Base-by-base conservation (phyloP, 2,113 vertebrate genomes). In the Embiotoca jacksoni region DNA sequence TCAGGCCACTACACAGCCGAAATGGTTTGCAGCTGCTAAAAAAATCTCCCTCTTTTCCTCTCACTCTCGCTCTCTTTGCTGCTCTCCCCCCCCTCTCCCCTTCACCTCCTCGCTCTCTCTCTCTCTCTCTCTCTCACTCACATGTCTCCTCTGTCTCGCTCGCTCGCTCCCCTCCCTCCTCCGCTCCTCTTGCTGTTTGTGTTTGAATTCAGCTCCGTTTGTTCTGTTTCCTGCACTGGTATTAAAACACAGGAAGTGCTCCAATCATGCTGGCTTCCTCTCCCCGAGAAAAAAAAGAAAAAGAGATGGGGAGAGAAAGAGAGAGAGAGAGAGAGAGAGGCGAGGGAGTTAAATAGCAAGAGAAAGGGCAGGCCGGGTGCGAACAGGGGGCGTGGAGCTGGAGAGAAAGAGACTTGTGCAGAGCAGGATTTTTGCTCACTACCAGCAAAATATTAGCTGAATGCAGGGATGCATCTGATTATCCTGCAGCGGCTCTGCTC, bases 1-100 rank as follows among this genome's bases (percentile, higher is more conserved):
- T 92, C 88, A 88, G 79, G 91, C 93, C 91, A 86, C 92, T 88
- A 90, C 91, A 93, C 91, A 92, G 92, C 92, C 93, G 89, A 95
- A 95, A 95, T 95, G 94, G 93, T 94, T 95, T 95, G 94, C 95
- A 95, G 95, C 95, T 95, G 95, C 95, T 95, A 94, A 95, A 95
- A 95, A 95, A 95, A 95, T 94, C 93, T 93, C 92, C 89, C 91
- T 91, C 89, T 89, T 94, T 93, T 92, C 81, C 90, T 86, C 89
- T 84, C 90, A 81, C 90, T 89, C 94, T 82, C 88, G 50, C 90
- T 81, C 78, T 72, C 71, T 74, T 69, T 78, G 47, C 77, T 37
- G 65, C 89, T 81, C 88, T 77, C 75, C 86, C 82, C 76, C 53
- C 41, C 41, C 71, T 60, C 80, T 47, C 84, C 81, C 31, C 49